Evolutionary conservation across 2,797 vertebrate species (phyloP).

Genomic region (Nannoperca obscura): DNA sequence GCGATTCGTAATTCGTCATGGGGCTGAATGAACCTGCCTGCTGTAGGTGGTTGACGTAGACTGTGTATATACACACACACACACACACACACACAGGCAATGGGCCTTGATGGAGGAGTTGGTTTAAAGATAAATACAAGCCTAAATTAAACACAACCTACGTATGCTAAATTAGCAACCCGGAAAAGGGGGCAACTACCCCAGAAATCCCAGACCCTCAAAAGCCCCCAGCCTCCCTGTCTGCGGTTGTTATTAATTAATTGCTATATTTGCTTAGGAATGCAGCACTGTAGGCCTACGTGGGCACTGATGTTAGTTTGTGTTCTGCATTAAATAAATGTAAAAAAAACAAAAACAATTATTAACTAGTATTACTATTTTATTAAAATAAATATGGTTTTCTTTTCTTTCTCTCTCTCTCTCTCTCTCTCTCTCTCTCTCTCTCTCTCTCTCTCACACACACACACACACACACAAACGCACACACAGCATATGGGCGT

Average conservation of each 20-base stretch:
- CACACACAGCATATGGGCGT: constrained; percentile 67
- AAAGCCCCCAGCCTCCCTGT: too few relatives aligned
- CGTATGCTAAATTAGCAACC: too few relatives aligned
- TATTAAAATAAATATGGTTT: neutral
- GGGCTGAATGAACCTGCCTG: neutral
- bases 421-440: neutral
- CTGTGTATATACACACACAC: too few relatives aligned
- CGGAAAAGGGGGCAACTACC: too few relatives aligned
- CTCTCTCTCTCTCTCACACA: neutral
- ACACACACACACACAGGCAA: too few relatives aligned
- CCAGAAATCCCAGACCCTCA: too few relatives aligned
- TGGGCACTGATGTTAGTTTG: too few relatives aligned
- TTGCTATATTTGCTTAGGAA: too few relatives aligned
- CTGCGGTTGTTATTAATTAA: too few relatives aligned
- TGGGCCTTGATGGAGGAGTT: neutral
- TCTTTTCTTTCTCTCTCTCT: neutral
- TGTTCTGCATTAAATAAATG: neutral
- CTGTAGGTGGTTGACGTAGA: neutral
- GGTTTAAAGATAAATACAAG: neutral
- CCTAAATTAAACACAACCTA: neutral
- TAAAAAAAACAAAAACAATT: neutral
- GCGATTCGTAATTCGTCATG: constrained; percentile 39
- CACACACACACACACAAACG: neutral
- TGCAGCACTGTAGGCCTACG: too few relatives aligned
- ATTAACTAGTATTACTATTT: too few relatives aligned